phyloP scores from a whole-genome alignment of 2,113 vertebrate species.

The Tichodroma muraria region DNA sequence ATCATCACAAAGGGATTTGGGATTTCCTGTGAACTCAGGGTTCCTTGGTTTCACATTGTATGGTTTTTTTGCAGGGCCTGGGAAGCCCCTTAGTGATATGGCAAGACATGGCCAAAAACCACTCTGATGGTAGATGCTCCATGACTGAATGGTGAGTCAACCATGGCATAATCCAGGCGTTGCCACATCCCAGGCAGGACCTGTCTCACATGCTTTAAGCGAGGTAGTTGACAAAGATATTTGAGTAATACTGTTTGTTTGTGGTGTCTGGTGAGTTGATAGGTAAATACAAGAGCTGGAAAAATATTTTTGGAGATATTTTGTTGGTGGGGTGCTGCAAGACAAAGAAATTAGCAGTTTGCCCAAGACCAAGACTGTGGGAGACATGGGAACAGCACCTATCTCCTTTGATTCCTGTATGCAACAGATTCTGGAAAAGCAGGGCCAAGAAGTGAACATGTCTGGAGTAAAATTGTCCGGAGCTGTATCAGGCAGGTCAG shows the following conservation, averaged over 20 bases:
- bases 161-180: not conserved
- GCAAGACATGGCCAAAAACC: not conserved
- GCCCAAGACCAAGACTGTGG: not conserved
- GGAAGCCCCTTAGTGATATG: not conserved
- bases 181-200: not conserved
- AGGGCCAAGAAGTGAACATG: not conserved
- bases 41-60: not conserved
- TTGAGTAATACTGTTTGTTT: not conserved
- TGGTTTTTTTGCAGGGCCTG: not conserved
- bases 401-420: not conserved
- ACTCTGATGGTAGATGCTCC: not conserved
- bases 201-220: not conserved
- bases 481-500: not conserved
- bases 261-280: not conserved
- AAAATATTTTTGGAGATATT: not conserved
- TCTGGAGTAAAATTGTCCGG: not conserved
- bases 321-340: not conserved
- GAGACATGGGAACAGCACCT: not conserved
- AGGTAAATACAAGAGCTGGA: not conserved
- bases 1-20: not conserved
- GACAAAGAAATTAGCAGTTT: not conserved
- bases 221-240: not conserved
- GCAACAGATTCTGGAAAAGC: not conserved
- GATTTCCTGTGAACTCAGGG: not conserved
- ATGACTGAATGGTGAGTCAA: not conserved